Evolutionary conservation across 1,140 invertebrate species (phyloP), one percentile per base, ranked within the genome.

Genomic region (Drosophila nasuta): DNA sequence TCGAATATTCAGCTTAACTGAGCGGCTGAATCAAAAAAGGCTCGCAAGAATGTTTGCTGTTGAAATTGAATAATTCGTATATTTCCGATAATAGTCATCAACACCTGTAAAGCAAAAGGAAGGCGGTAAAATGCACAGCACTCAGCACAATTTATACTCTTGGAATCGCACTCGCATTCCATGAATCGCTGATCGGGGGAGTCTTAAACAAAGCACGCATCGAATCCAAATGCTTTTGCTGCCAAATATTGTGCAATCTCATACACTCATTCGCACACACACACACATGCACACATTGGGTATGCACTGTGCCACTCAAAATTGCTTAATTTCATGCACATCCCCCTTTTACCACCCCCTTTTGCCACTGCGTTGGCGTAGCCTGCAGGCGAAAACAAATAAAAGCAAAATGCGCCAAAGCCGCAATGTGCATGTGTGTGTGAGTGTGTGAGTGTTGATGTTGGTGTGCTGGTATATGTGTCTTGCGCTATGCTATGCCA

Each of bases 331-430:
- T 72, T 76, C 74, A 76, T 72, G 60, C 56, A 72, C 69, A 76
- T 59, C n/a, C 54, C 54, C n/a, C 15, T 46, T 8, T 46, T 45
- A 15, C 8, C 7, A 38, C 35, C 25, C 48, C 30, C 6, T 43
- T 51, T 1, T 75, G 65, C 59, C 57, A 46, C 63, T 58, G 41
- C 4, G 11, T 10, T 57, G 35, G 35, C 65, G 49, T 48, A 45
- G 56, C 15, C 73, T 57, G 51, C 59, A 33, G 52, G 73, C 68
- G 54, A 69, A 71, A 81, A 81, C 82, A 87, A 88, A 87, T 87
- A 83, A 87, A 88, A 75, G 73, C 82, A 77, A 65, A 77, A 71
- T 82, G 79, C 81, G 68, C 67, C 82, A 86, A 87, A 87, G 82
- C 82, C 79, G 79, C 82, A 86, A 82, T 82, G 73, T 85, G 35